Evolutionary conservation across 2,888 invertebrate species (phyloP).

Genomic region (Lamellibrachia satsuma): DNA sequence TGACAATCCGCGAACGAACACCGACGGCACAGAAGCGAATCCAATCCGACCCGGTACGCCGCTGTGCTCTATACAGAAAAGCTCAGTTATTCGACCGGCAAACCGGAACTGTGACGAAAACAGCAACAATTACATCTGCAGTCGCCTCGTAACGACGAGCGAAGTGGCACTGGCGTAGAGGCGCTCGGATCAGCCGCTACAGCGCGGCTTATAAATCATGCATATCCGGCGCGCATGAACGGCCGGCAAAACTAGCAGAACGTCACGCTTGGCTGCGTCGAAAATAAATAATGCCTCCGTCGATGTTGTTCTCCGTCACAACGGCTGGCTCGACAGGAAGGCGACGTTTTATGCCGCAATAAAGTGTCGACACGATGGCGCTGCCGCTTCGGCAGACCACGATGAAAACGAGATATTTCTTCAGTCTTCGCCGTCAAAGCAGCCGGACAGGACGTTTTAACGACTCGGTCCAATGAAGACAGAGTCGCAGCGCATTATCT

Average conservation of each 20-base stretch:
- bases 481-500: not conserved
- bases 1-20: not conserved
- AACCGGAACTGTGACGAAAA: not conserved
- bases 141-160: not conserved
- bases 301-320: not conserved
- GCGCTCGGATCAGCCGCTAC: not conserved
- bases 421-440: not conserved
- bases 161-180: not conserved
- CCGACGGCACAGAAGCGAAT: not conserved
- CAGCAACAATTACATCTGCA: not conserved
- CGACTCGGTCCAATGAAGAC: not conserved
- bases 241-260: not conserved
- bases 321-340: not conserved
- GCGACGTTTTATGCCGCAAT: not conserved
- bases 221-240: constrained; percentile 6
- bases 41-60: not conserved
- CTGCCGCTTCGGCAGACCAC: not conserved
- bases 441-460: not conserved
- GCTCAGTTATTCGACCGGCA: not conserved
- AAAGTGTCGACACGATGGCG: not conserved
- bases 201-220: not conserved
- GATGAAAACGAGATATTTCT: not conserved
- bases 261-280: not conserved
- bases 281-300: constrained; percentile 1
- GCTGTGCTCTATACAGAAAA: not conserved